A percentile compares a stretch with the other conserved stretches of the same genome.
phyloP scores from a whole-genome alignment of 2,113 vertebrate species.

The Nipponia nippon region DNA sequence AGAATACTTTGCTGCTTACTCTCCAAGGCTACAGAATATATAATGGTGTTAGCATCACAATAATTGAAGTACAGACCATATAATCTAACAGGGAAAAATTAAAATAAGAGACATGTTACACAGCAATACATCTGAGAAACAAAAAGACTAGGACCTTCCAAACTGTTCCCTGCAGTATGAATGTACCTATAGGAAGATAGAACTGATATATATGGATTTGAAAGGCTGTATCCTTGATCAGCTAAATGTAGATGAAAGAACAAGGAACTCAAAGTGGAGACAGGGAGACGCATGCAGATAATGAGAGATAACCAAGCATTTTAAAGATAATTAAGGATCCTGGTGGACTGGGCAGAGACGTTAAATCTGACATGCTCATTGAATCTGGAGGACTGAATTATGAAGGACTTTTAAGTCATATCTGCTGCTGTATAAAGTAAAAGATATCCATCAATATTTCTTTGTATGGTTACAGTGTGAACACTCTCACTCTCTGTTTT shows the following conservation, averaged over 20 bases:
- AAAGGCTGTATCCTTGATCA: background rate
- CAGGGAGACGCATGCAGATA: background rate
- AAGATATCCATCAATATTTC: background rate
- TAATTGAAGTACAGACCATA: background rate
- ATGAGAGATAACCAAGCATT: background rate
- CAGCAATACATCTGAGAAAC: background rate
- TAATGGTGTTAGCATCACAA: background rate
- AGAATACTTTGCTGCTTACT: background rate
- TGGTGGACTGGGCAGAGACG: background rate
- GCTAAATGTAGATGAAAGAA: background rate
- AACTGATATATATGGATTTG: background rate
- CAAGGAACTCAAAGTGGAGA: background rate
- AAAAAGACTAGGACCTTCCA: background rate
- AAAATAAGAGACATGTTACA: background rate
- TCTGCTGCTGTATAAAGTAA: background rate
- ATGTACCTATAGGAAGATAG: accelerated
- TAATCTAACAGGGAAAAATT: background rate
- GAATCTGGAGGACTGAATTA: background rate
- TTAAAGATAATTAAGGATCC: background rate
- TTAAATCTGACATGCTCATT: background rate
- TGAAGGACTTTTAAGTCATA: background rate
- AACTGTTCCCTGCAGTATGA: background rate
- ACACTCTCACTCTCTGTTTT: background rate
- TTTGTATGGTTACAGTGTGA: background rate
- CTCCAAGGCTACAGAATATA: background rate